These are phyloP conservation scores for Synanthedon myopaeformis DNA, from an alignment of 2,888 invertebrate genomes.

Conservation along the genomic window DNA sequence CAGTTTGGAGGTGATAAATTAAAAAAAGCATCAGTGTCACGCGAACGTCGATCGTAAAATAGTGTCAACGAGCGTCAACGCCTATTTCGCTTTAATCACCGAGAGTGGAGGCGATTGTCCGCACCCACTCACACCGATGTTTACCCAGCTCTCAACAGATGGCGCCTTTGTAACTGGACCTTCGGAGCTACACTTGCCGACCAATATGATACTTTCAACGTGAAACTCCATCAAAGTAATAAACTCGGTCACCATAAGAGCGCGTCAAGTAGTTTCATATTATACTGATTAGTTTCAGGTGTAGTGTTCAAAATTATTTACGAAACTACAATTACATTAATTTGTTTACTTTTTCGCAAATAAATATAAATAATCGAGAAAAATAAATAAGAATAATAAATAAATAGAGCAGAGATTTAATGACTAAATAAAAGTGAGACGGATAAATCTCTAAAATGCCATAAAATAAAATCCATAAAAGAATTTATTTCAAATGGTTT, in stretches of 20 bases:
- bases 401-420: too few relatives aligned
- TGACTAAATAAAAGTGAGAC: too few relatives aligned
- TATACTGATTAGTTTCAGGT: conserved; percentile 24
- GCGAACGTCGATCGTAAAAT: conserved; percentile 40
- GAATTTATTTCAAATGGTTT: too few relatives aligned
- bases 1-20: neutral
- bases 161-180: conserved; percentile 59
- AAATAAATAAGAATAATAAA: too few relatives aligned
- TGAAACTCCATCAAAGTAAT: conserved; percentile 28
- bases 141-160: conserved; percentile 53
- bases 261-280: conserved; percentile 13
- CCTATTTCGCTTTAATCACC: conserved; percentile 65
- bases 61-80: conserved; percentile 60
- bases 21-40: neutral
- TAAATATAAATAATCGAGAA: too few relatives aligned
- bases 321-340: neutral
- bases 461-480: too few relatives aligned
- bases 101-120: conserved; percentile 62
- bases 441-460: too few relatives aligned
- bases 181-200: conserved; percentile 36
- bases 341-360: too few relatives aligned
- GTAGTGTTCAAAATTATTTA: neutral
- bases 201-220: conserved; percentile 47
- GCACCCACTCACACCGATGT: conserved; percentile 50
- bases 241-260: conserved; percentile 6